A percentile compares a stretch with the other conserved stretches of the same genome.
phyloP scores from a whole-genome alignment of 1,140 invertebrate species.

The Lepeophtheirus salmonis region DNA sequence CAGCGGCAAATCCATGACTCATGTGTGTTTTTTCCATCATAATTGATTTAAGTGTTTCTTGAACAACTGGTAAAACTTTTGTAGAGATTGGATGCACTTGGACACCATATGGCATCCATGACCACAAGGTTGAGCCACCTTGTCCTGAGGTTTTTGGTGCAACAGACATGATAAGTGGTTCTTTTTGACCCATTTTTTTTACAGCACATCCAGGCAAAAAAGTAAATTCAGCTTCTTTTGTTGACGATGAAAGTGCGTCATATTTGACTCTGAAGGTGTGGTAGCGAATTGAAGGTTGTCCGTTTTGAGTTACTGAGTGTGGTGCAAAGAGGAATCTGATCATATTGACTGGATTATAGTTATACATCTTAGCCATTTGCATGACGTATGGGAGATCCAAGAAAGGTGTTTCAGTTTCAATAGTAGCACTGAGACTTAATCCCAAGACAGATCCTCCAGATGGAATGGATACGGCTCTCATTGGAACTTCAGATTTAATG shows the following conservation, averaged over 20 bases:
- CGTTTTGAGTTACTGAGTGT: background rate
- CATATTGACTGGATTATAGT: slow-evolving; percentile 15
- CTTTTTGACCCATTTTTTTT: background rate
- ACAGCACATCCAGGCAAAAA: background rate
- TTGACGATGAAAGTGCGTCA: background rate
- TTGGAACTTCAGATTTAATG: slow-evolving; percentile 3
- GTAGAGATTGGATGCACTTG: background rate
- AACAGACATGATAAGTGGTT: background rate
- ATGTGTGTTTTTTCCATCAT: background rate
- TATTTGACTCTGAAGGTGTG: slow-evolving; percentile 7
- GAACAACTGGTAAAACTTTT: background rate
- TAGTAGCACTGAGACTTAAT: background rate
- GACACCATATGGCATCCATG: background rate
- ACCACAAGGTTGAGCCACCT: background rate
- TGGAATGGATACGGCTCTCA: background rate
- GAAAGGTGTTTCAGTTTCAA: slow-evolving; percentile 8
- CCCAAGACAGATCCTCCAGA: slow-evolving; percentile 7
- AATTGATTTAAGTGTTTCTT: background rate
- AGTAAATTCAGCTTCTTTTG: slow-evolving; percentile 6
- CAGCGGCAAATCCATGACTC: background rate
- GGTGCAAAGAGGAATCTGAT: slow-evolving; percentile 6
- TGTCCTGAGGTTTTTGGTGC: background rate
- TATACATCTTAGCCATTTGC: background rate
- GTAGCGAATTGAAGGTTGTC: background rate
- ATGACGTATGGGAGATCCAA: background rate